Base-by-base conservation (phyloP, 2,888 invertebrate genomes). In the Hedychridium roseum region DNA sequence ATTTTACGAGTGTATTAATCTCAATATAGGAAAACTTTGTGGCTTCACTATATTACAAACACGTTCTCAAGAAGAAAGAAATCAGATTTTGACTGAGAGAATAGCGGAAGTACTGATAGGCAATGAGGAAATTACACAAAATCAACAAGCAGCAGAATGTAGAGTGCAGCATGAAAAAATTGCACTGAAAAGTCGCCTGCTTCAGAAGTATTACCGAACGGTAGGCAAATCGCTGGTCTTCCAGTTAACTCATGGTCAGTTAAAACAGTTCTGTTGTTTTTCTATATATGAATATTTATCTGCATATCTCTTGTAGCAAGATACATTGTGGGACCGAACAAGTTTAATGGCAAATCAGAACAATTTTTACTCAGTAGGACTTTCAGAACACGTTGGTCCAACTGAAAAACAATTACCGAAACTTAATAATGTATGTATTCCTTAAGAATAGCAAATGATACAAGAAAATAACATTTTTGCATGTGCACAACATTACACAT, bases 21-120 rank as follows among this genome's bases (percentile, higher is more conserved):
- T 45, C 9, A 34, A 26, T n/a, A n/a, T 32, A 76, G 74, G 50
- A 52, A 74, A 67, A 45, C 47, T 46, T 4, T 26, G 43, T 32
- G 60, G 57, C 27, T 57, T 68, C 20, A 78, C 79, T 20, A 35
- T 73, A 26, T 64, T 81, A 18, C 71, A 79, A 58, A 76, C 60
- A 23, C 70, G 80, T 41, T 70, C 78, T 1, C 53, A 70, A 53
- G 76, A 73, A 53, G 78, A 80, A 18, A 73, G 80, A 43, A 76
- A 80, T 39, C 70, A 74, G 15, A 69, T 80, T 16, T 65, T 82
- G 46, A 74, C 80, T 23, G 80, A 81, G 54, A 80, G 70, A 69
- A 79, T 81, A 48, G 80, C 80, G 6, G 77, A 78, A 41, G 66
- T 81, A 57, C 60, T 82, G 20, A 71, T 80, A 49, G 78, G 72